Conservation (phyloP, 2,113 vertebrate genomes). For the Elachura formosa region DNA sequence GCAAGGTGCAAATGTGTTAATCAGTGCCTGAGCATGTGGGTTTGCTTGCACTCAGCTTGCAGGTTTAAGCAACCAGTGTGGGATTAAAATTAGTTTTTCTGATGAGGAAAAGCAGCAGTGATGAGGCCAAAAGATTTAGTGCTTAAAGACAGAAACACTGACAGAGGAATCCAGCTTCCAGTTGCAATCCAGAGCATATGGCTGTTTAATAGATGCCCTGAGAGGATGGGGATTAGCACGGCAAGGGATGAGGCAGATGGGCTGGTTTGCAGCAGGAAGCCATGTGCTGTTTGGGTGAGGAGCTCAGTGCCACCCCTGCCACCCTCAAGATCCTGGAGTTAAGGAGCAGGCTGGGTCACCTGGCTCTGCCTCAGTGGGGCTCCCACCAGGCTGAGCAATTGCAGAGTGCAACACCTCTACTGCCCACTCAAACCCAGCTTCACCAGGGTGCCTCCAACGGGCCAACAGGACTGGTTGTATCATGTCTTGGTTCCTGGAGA, state of each 20-base stretch:
- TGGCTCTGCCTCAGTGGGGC: background rate
- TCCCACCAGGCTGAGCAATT: background rate
- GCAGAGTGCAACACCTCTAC: background rate
- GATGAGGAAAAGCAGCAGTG: background rate
- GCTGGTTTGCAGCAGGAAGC: background rate
- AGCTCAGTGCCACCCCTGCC: background rate
- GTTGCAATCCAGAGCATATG: rapidly evolving
- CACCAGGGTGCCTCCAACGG: background rate
- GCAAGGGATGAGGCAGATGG: background rate
- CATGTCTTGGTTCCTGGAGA: background rate
- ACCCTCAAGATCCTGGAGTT: background rate
- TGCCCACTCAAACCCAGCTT: background rate
- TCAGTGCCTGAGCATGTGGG: background rate
- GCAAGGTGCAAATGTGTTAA: background rate
- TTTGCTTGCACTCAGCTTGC: too few relatives aligned
- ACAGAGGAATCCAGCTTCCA: background rate
- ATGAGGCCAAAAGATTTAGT: background rate
- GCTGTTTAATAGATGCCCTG: background rate
- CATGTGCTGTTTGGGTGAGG: background rate
- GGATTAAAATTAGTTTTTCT: background rate
- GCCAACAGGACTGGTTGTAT: rapidly evolving
- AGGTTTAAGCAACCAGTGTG: background rate
- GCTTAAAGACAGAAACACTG: background rate
- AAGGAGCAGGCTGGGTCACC: background rate
- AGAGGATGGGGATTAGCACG: rapidly evolving